Evolutionary conservation across 2,113 vertebrate species (phyloP).

Genomic region (Peromyscus californicus): DNA sequence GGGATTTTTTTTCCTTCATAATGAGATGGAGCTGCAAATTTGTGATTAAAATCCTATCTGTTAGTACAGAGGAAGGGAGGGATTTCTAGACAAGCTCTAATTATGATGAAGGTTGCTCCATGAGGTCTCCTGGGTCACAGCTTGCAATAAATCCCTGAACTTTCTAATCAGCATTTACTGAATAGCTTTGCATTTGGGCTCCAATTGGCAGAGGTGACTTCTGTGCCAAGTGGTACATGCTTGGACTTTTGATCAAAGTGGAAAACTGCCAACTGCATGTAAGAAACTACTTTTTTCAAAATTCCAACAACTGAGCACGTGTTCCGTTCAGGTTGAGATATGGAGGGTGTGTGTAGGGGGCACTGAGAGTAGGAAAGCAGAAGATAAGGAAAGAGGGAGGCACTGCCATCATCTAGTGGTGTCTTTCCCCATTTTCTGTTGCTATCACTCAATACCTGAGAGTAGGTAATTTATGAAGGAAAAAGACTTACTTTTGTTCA

Average conservation of each 20-base stretch:
- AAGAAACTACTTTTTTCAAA: not conserved
- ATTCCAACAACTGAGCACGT: accelerated
- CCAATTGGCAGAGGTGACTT: constrained; percentile 12
- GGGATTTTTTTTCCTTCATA: constrained; percentile 64
- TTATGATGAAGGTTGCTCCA: constrained; percentile 40
- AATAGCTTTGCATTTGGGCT: constrained; percentile 39
- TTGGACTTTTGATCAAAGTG: not conserved
- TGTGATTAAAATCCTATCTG: constrained; percentile 74
- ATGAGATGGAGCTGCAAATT: constrained; percentile 66
- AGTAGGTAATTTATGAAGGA: not conserved
- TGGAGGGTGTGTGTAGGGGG: too few relatives aligned
- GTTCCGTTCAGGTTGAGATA: not conserved
- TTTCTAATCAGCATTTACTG: constrained; percentile 76
- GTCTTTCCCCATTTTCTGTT: not conserved
- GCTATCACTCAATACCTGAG: not conserved
- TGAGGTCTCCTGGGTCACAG: constrained; percentile 36
- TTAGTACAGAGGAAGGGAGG: constrained; percentile 62
- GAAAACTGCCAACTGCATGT: not conserved
- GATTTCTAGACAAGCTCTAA: constrained; percentile 66
- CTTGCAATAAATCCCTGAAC: constrained; percentile 61
- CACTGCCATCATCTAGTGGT: not conserved
- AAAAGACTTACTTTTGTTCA: not conserved
- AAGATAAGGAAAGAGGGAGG: not conserved
- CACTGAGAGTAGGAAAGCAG: not conserved
- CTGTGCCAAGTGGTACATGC: not conserved